A percentile compares a stretch with the other conserved stretches of the same genome.
phyloP scores from a whole-genome alignment of 2,888 invertebrate species.

The Eristalis arbustorum region DNA sequence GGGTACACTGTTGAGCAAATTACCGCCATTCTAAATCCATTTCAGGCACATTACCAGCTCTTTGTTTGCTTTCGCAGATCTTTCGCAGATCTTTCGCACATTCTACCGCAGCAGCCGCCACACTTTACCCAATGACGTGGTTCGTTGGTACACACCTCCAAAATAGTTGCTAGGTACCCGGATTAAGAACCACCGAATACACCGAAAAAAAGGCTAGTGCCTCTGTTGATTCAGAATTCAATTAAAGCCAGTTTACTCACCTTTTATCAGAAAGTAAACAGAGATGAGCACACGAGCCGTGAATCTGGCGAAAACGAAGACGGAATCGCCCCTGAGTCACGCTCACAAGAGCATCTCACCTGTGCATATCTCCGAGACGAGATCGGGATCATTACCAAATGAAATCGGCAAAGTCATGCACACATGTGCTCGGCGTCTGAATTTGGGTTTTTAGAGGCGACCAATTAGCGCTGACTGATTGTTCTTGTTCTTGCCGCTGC shows the following conservation, averaged over 20 bases:
- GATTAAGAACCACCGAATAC: not conserved
- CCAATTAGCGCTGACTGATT: not conserved
- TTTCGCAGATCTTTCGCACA: not conserved
- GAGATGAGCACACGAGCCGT: not conserved
- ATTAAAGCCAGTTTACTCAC: constrained; percentile 6
- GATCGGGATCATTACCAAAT: not conserved
- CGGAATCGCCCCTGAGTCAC: not conserved
- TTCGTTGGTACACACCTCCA: not conserved
- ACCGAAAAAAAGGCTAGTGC: no score
- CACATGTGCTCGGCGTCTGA: not conserved
- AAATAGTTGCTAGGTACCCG: not conserved
- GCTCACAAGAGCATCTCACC: not conserved
- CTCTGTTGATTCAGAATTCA: not conserved
- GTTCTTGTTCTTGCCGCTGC: no score
- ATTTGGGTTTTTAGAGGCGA: not conserved
- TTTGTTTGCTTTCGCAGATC: not conserved
- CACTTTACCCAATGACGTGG: not conserved
- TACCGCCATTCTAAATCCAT: not conserved
- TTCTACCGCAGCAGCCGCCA: not conserved
- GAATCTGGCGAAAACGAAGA: not conserved
- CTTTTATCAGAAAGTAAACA: constrained; percentile 13
- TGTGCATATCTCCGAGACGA: not conserved
- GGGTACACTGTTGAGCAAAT: no score
- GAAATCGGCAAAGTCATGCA: not conserved
- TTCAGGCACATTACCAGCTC: not conserved